Base-by-base conservation (phyloP, 2,888 invertebrate genomes). In the Taphrorychus bicolor region DNA sequence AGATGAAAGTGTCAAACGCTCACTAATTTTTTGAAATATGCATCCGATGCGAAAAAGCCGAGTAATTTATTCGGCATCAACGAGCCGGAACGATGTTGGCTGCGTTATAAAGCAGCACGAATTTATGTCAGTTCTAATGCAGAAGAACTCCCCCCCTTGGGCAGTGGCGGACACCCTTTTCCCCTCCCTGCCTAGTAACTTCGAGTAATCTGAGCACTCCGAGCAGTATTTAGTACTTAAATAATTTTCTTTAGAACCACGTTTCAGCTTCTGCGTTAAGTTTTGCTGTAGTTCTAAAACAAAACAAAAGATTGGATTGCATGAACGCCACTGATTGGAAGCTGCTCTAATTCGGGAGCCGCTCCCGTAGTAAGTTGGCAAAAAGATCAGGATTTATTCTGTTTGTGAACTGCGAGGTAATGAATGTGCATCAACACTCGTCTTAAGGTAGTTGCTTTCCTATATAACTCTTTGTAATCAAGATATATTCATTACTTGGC, bases 21-120 rank as follows among this genome's bases (percentile, higher is more conserved):
- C 42, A 51, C 66, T 66, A 66, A 66, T 66, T 66, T 61, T 66
- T 66, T 66, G 66, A 66, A 66, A 60, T 66, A 66, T 60, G 66
- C 56, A 66, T 60, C 60, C 48, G 57, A 66, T 60, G 66, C 66
- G 60, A 66, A 66, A 66, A 66, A 66, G 59, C 60, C 56, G 51
- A 66, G 42, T 66, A 66, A 66, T 66, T 66, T 66, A 66, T 66
- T 60, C 66, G 60, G 57, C 66, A 66, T 66, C 66, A 66, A 66
- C 66, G 53, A 66, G 66, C 45, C 66, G 60, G 56, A 60, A 66
- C 60, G 66, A 40, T 66, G 66, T 66, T 60, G 66, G 60, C 57
- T 61, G 41, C 56, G 57, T 66, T 42, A 59, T 56, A 66, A 66
- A 60, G 66, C 52, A 41, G 66, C 51, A 51, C 56, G 59, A 60